Evolutionary conservation across 1,140 invertebrate species (phyloP), one percentile per base, ranked within the genome.

Genomic region (Eufriesea mexicana): DNA sequence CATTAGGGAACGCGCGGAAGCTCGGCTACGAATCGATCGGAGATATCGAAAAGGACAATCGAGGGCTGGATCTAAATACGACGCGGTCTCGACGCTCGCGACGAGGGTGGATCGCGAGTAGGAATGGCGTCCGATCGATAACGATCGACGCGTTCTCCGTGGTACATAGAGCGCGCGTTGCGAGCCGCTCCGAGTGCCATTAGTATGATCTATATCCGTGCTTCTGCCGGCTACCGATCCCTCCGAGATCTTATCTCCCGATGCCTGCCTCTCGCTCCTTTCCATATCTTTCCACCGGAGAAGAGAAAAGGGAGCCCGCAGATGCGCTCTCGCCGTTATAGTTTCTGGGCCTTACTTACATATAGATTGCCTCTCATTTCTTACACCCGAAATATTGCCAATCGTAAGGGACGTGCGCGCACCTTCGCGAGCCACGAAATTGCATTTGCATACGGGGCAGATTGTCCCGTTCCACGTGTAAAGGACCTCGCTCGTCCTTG

Each of bases 141-240:
- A 68, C 84, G 80, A 87, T 89, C 86, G 85, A 90, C 81, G 61
- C 81, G 59, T 18, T 88, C 85, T 84, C 83, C 84, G 75, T 61
- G 62, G n/a, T n/a, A 7, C 75, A 64, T 71, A 86, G 76, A 70
- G 64, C 70, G 35, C 74, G 62, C 51, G 16, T 51, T 64, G 72
- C 55, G 75, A 71, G 10, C n/a, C 12, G 54, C 83, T 64, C 54
- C 78, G 72, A 87, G 86, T 83, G 84, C 87, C 90, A 92, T 92
- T 91, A 91, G 89, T 88, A 91, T 91, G 91, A 92, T 92, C 91
- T 92, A 92, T 86, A 84, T 77, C 78, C 61, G 82, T 78, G 87
- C 89, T 91, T 89, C 86, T 70, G 82, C 42, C 84, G 87, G 88
- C 91, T 92, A 92, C 91, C 86, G 91, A 91, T 89, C 87, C 86